Conservation (phyloP, 1,140 invertebrate species). For the Periplaneta americana region DNA sequence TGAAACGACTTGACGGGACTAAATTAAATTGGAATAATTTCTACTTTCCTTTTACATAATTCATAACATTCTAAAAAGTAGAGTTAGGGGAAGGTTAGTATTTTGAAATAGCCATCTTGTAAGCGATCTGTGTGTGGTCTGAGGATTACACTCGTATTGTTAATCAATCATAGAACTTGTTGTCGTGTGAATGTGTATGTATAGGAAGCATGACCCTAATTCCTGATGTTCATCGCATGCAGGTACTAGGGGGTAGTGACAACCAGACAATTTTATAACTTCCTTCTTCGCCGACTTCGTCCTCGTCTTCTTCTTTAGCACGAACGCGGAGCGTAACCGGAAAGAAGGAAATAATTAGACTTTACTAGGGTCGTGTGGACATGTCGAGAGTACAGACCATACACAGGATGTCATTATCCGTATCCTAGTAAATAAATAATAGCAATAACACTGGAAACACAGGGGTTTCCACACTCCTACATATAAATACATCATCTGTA, state of each 20-base stretch:
- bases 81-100: background rate
- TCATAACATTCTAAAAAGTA: background rate
- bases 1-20: background rate
- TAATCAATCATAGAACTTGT: background rate
- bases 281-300: background rate
- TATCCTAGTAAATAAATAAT: background rate
- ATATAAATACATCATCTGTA: background rate
- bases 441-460: background rate
- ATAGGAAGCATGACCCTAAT: background rate
- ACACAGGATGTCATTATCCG: constrained; percentile 9
- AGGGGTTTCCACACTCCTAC: background rate
- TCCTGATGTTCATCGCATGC: background rate
- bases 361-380: background rate
- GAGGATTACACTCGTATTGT: background rate
- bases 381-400: background rate
- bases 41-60: background rate
- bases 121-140: background rate
- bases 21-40: background rate
- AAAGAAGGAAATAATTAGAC: constrained; percentile 7
- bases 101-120: background rate
- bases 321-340: background rate
- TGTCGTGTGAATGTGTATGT: no score
- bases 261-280: background rate
- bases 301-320: background rate
- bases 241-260: background rate